Conservation (phyloP, 2,888 invertebrate species). For the Mactromeris polynyma region DNA sequence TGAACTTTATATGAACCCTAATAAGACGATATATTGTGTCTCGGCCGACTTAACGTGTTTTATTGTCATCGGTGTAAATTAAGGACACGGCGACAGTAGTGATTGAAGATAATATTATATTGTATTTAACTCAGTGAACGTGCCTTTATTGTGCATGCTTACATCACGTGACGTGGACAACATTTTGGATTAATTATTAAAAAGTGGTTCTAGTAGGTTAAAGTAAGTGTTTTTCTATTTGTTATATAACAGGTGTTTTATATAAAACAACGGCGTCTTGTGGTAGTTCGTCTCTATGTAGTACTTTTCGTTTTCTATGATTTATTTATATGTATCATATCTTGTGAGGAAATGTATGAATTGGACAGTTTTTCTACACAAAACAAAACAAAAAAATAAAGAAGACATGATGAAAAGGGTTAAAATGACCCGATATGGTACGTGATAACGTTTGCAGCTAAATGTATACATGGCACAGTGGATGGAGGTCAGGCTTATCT, state of each 20-base stretch:
- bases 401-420: too few species aligned
- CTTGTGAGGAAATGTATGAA: too few species aligned
- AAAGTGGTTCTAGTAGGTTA: not conserved
- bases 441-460: too few species aligned
- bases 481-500: too few species aligned
- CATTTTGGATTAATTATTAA: not conserved
- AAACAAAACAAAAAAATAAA: too few species aligned
- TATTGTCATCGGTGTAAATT: slow-evolving; percentile 6
- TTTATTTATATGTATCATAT: too few species aligned
- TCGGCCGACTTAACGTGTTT: not conserved
- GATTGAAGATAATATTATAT: not conserved
- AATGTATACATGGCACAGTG: too few species aligned
- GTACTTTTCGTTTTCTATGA: too few species aligned
- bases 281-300: too few species aligned
- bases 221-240: not conserved
- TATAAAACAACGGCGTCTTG: too few species aligned
- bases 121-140: not conserved
- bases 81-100: not conserved
- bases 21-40: slow-evolving; percentile 13
- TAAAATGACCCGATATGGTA: too few species aligned
- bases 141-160: not conserved
- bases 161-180: not conserved
- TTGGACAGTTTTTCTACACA: too few species aligned
- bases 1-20: slow-evolving; percentile 26
- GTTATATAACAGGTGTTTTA: not conserved